These are phyloP conservation scores for Orthosia cruda DNA, from an alignment of 2,888 invertebrate species.

Conservation along the genomic window DNA sequence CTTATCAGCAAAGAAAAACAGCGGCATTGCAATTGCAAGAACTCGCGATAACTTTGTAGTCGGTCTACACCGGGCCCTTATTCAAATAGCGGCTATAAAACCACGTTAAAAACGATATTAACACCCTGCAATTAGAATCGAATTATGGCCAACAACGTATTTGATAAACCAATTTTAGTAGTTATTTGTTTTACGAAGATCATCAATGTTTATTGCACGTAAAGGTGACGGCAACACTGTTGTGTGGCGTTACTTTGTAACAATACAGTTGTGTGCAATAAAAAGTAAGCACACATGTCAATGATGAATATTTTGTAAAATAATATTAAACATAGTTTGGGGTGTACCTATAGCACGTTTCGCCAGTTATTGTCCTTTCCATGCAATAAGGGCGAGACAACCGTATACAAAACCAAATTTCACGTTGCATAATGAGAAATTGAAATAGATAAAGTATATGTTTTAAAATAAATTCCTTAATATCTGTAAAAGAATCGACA, in stretches of 20 bases:
- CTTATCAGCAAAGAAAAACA: conserved; percentile 24
- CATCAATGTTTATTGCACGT: conserved; percentile 51
- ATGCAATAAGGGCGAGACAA: no score
- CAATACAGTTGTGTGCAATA: neutral
- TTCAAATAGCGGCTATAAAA: conserved; percentile 60
- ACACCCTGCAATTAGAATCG: conserved; percentile 64
- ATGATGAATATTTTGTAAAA: no score
- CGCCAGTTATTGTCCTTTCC: no score
- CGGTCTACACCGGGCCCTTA: conserved; percentile 59
- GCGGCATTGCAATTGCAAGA: conserved; percentile 23
- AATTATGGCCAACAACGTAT: conserved; percentile 61
- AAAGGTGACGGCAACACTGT: conserved; percentile 40
- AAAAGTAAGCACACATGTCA: neutral
- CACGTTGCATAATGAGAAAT: no score
- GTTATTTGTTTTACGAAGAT: conserved; percentile 59
- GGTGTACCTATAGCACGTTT: no score
- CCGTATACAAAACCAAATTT: no score
- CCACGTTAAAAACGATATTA: conserved; percentile 64
- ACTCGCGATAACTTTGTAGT: conserved; percentile 54
- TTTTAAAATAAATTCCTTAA: no score
- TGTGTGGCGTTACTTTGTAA: conserved; percentile 25
- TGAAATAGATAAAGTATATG: no score
- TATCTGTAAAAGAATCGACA: no score
- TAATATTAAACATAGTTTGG: no score
- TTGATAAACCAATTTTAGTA: conserved; percentile 63